Conservation (phyloP, 2,888 invertebrate species). For the Pterostichus madidus region DNA sequence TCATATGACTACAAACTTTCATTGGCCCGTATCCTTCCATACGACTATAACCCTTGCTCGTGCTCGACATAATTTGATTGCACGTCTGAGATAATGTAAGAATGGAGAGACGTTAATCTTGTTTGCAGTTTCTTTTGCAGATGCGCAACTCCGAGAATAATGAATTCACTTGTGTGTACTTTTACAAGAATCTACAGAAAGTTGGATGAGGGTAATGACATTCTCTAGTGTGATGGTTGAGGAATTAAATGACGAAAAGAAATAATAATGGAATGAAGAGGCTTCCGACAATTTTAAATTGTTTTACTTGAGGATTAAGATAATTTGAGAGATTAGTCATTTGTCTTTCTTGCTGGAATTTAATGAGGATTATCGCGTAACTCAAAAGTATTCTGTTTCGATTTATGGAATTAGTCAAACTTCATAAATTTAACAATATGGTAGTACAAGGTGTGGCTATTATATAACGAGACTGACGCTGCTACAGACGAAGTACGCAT, state of each 20-base stretch:
- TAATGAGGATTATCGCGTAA: slow-evolving; percentile 29
- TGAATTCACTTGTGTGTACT: slow-evolving; percentile 61
- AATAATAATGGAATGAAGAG: slow-evolving; percentile 42
- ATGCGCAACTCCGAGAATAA: slow-evolving; percentile 54
- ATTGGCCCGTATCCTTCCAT: no score
- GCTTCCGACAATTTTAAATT: not conserved
- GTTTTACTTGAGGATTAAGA: slow-evolving; percentile 51
- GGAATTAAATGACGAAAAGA: slow-evolving; percentile 22
- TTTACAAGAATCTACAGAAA: slow-evolving; percentile 43
- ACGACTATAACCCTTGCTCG: not conserved
- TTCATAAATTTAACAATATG: no score
- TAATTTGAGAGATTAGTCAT: slow-evolving; percentile 55
- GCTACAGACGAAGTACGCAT: no score
- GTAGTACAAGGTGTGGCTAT: no score
- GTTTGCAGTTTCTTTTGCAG: slow-evolving; percentile 62
- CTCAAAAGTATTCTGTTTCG: no score
- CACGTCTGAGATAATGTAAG: slow-evolving; percentile 58
- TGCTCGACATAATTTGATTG: slow-evolving; percentile 50
- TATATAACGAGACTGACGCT: no score
- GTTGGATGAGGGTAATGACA: not conserved
- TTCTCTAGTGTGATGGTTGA: slow-evolving; percentile 20
- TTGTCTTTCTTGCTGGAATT: slow-evolving; percentile 11
- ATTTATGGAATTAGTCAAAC: no score
- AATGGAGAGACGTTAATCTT: slow-evolving; percentile 60
- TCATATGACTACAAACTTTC: no score